Conservation (phyloP, 1,140 invertebrate genomes). For the Drepana arcuata region DNA sequence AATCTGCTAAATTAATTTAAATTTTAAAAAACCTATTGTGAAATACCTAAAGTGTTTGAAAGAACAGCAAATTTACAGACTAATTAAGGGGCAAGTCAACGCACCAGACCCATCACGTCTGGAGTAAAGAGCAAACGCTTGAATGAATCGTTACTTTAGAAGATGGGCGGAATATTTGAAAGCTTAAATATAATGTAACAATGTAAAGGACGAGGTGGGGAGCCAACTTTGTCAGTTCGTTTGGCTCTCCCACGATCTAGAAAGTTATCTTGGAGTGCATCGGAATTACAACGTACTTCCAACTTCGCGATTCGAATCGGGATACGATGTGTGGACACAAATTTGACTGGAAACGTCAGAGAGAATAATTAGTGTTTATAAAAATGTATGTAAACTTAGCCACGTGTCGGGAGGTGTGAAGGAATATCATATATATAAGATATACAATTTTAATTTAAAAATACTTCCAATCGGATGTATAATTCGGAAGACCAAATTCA, state of each 20-base stretch:
- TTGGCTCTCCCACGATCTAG: conserved; percentile 41
- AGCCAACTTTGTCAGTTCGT: conserved; percentile 56
- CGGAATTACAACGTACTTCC: conserved; percentile 49
- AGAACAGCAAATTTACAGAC: conserved; percentile 7
- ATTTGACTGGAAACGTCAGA: conserved; percentile 17
- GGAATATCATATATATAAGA: too few species aligned
- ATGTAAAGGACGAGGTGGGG: conserved; percentile 26
- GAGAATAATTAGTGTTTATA: background rate
- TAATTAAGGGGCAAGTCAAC: conserved; percentile 10
- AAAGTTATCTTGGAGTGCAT: conserved; percentile 53
- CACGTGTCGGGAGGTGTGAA: too few species aligned
- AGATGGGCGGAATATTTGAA: conserved; percentile 17
- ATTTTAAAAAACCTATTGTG: too few species aligned
- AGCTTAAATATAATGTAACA: conserved; percentile 41
- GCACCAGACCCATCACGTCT: conserved; percentile 11
- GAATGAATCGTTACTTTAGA: conserved; percentile 11
- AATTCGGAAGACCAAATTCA: too few species aligned
- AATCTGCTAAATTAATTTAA: too few species aligned
- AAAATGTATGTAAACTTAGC: too few species aligned
- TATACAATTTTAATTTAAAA: too few species aligned
- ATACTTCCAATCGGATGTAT: too few species aligned
- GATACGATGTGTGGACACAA: conserved; percentile 20
- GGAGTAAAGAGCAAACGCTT: conserved; percentile 10
- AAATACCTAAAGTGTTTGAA: too few species aligned
- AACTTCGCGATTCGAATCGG: conserved; percentile 44